Percentiles rank a stretch among this genome's conserved stretches.
These are phyloP conservation scores for Ceryle rudis DNA, from an alignment of 2,797 vertebrate genomes.

Conservation along the genomic window DNA sequence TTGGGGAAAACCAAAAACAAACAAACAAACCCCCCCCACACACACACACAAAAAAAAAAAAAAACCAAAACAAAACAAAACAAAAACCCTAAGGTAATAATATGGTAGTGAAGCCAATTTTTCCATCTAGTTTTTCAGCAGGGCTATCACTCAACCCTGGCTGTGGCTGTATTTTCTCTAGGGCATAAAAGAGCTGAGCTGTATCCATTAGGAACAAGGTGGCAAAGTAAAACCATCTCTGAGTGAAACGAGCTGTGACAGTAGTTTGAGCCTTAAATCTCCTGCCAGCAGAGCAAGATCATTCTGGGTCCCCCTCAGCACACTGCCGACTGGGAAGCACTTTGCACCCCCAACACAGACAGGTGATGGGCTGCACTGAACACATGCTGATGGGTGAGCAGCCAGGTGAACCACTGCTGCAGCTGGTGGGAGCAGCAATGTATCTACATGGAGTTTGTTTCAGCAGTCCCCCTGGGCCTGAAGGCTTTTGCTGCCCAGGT, in stretches of 20 bases:
- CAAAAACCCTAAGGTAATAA: background rate
- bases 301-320: background rate
- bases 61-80: no score
- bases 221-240: background rate
- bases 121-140: background rate
- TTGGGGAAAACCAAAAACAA: background rate
- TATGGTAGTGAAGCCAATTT: background rate
- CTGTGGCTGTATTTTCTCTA: background rate
- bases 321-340: background rate
- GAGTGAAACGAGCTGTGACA: background rate
- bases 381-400: fast-evolving
- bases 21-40: no score
- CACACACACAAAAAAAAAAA: no score
- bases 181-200: background rate
- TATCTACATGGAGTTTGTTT: fast-evolving
- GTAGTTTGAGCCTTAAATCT: background rate
- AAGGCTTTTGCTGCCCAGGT: background rate
- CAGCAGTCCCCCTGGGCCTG: background rate
- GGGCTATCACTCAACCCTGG: background rate
- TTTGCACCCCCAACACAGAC: background rate
- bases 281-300: background rate
- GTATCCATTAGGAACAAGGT: background rate
- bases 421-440: fast-evolving
- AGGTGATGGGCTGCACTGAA: background rate
- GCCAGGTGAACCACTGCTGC: fast-evolving